Conservation (phyloP, 2,113 vertebrate genomes). For the Microcebus murinus region DNA sequence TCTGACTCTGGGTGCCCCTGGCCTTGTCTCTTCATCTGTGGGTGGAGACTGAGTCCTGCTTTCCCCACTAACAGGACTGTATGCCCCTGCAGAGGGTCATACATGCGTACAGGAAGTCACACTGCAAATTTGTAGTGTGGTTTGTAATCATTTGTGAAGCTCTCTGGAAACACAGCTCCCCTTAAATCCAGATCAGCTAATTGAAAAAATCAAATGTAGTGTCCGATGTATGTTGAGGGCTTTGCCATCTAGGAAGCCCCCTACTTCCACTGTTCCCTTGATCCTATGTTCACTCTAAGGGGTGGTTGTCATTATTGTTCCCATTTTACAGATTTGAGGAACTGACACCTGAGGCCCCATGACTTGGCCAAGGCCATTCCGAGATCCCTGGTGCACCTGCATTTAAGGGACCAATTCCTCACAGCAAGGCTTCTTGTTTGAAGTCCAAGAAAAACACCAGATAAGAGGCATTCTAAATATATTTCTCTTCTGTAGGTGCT, state of each 20-base stretch:
- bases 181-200: neutral
- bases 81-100: neutral
- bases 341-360: neutral
- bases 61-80: neutral
- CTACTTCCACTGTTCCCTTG: neutral
- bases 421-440: neutral
- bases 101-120: neutral
- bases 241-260: neutral
- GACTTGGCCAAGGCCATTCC: neutral
- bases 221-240: neutral
- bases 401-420: neutral
- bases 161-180: neutral
- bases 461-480: slow-evolving; percentile 77
- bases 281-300: accelerated
- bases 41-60: accelerated
- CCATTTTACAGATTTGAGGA: slow-evolving; percentile 49
- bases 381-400: neutral
- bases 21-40: neutral
- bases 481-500: slow-evolving; percentile 74
- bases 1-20: neutral
- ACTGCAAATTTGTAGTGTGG: too few species aligned
- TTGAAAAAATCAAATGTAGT: neutral
- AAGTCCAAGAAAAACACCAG: slow-evolving; percentile 59
- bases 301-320: neutral
- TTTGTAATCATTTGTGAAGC: neutral